Evolutionary conservation across 1,140 invertebrate genomes (phyloP).

Genomic region (Glossosoma conforme): DNA sequence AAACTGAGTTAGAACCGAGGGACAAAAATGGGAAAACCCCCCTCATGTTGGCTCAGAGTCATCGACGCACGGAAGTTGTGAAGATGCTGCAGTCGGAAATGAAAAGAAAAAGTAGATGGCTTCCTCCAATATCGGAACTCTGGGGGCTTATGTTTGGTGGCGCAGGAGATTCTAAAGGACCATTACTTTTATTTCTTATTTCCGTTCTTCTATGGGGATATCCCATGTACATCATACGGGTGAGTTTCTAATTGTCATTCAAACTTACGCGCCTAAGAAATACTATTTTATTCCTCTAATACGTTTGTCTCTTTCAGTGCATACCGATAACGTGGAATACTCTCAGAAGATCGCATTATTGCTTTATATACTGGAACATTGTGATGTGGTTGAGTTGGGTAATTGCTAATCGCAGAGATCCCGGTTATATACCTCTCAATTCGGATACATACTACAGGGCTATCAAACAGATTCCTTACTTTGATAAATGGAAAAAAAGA

Average conservation of each 20-base stretch:
- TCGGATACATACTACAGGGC: constrained; percentile 84
- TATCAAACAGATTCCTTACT: constrained; percentile 84
- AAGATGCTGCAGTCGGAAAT: constrained; percentile 74
- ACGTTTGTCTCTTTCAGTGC: constrained; percentile 64
- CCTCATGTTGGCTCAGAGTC: constrained; percentile 78
- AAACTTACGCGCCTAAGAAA: background rate
- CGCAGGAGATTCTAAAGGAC: constrained; percentile 83
- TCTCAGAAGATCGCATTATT: constrained; percentile 76
- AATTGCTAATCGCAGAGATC: constrained; percentile 82
- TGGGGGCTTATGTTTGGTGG: constrained; percentile 88
- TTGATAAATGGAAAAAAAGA: constrained; percentile 83
- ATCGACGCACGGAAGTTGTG: constrained; percentile 79
- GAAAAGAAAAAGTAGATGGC: constrained; percentile 74
- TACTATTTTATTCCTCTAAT: background rate
- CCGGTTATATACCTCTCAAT: constrained; percentile 83
- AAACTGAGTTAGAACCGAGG: constrained; percentile 75
- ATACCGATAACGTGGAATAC: constrained; percentile 89
- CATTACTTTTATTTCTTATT: constrained; percentile 77
- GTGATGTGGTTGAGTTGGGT: constrained; percentile 91
- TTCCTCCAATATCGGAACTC: constrained; percentile 79
- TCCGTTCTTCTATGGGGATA: constrained; percentile 87
- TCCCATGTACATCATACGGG: constrained; percentile 85
- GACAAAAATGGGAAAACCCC: constrained; percentile 92
- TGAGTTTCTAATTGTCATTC: constrained; percentile 39
- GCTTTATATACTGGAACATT: constrained; percentile 84